Base-by-base conservation (phyloP, 1,140 invertebrate species). In the Ericerus pela region DNA sequence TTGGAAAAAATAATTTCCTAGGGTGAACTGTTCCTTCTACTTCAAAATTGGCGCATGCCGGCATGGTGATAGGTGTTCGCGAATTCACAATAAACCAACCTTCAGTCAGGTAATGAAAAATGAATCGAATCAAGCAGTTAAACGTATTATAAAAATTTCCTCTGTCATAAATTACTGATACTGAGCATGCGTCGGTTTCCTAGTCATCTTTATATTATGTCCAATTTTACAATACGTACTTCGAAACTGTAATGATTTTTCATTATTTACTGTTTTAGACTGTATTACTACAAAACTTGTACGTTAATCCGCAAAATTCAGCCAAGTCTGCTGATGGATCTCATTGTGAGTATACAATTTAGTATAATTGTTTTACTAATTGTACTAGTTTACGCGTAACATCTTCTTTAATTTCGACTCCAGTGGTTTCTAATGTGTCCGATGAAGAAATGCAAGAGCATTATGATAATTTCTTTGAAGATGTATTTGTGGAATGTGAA, bases 381-480 rank as follows among this genome's bases (percentile, higher is more conserved):
- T n/a, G n/a, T n/a, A n/a, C n/a, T n/a, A n/a, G n/a, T n/a, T n/a
- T n/a, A n/a, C n/a, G n/a, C n/a, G n/a, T n/a, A n/a, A n/a, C n/a
- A 47, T 24, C 26, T 47, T 47, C 2, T 14, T 52, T 56, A 33
- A 24, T 26, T n/a, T 56, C n/a, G n/a, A 20, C 56, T 62, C 57
- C 59, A 80, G 82, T 87, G 72, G 83, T 91, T 51, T 82, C 85
- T 20, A 88, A 89, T 72, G 87, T 96, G 14, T 91, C 85, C 36
- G 94, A 99, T 70, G 92, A 95, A 69, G 90, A 97, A 72, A 93
- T 95, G 80, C 95, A 98, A 68, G 88, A 96, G 70, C 92, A 98
- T 75, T 99, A 96, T 74, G 95, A 99, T 70, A 95, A 98, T 66
- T 98, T 98, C 70, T 99, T 98, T 73, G 95, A 98, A 75, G 96